A percentile compares a stretch with the other conserved stretches of the same genome.
Conservation (phyloP, 2,113 vertebrate genomes). For the Ochotona princeps region DNA sequence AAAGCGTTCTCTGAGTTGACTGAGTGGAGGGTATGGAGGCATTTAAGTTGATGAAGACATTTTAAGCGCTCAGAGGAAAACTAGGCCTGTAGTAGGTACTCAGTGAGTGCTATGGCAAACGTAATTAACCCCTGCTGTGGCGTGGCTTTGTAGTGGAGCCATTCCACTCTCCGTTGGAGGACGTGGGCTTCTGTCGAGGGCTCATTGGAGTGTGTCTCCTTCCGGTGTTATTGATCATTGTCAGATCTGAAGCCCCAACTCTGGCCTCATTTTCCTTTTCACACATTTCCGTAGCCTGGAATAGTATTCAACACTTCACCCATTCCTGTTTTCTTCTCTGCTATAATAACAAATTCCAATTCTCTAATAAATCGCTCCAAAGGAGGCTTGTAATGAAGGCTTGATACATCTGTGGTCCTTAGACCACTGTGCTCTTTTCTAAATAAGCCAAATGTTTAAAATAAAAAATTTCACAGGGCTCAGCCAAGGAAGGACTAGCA, state of each 20-base stretch:
- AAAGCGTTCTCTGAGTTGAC: background rate
- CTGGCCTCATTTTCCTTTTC: background rate
- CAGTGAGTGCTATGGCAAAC: background rate
- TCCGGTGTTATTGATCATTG: background rate
- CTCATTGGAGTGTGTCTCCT: background rate
- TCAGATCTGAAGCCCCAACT: background rate
- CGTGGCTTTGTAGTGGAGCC: background rate
- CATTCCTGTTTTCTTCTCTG: constrained; percentile 1
- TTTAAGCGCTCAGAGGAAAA: constrained; percentile 1
- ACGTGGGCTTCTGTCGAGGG: background rate
- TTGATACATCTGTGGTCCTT: background rate
- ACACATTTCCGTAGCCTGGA: background rate
- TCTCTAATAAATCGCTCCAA: constrained; percentile 17
- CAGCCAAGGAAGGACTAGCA: constrained; percentile 42
- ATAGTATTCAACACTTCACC: background rate
- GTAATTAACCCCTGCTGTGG: background rate
- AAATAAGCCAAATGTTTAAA: constrained; percentile 6
- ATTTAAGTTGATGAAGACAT: background rate
- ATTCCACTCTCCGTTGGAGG: background rate
- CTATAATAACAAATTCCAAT: constrained; percentile 8
- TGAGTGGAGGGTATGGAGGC: background rate
- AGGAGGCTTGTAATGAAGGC: background rate
- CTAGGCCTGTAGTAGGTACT: background rate
- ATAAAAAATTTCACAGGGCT: background rate
- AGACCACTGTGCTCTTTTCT: background rate